phyloP scores from a whole-genome alignment of 2,797 vertebrate species.

The Anomalospiza imberbis region DNA sequence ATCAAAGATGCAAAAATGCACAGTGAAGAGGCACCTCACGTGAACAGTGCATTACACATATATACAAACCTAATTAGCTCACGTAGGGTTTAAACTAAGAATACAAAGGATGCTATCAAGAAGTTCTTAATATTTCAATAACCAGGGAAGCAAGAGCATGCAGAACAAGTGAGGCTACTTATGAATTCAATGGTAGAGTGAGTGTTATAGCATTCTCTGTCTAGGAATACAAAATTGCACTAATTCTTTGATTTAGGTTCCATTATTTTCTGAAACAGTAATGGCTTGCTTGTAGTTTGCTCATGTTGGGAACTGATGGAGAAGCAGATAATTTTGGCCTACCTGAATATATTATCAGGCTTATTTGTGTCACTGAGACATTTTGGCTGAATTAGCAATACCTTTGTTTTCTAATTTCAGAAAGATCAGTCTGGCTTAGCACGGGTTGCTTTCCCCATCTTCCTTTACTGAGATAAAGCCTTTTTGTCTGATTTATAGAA shows the following conservation, averaged over 20 bases:
- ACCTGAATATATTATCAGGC: neutral
- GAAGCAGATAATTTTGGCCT: neutral
- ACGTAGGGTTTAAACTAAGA: neutral
- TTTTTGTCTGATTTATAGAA: neutral
- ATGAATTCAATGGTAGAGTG: neutral
- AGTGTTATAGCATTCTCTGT: neutral
- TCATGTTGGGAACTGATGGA: neutral
- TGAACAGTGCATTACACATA: neutral
- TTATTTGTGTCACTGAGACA: neutral
- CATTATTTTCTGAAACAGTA: neutral
- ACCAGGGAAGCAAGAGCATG: neutral
- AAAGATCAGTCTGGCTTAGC: neutral
- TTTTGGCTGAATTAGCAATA: neutral
- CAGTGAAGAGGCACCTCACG: neutral
- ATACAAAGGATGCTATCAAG: neutral
- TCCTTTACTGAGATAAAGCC: neutral
- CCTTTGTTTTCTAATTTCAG: neutral
- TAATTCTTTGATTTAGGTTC: neutral
- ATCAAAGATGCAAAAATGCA: neutral
- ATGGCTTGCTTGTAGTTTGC: neutral
- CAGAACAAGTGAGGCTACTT: neutral
- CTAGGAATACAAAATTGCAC: neutral
- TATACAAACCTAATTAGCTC: neutral
- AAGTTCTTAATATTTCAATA: constrained; percentile 18
- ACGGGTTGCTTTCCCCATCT: neutral